Percentiles rank a stretch among this genome's conserved stretches.
phyloP scores from a whole-genome alignment of 1,140 invertebrate genomes.

The Drosophila teissieri region DNA sequence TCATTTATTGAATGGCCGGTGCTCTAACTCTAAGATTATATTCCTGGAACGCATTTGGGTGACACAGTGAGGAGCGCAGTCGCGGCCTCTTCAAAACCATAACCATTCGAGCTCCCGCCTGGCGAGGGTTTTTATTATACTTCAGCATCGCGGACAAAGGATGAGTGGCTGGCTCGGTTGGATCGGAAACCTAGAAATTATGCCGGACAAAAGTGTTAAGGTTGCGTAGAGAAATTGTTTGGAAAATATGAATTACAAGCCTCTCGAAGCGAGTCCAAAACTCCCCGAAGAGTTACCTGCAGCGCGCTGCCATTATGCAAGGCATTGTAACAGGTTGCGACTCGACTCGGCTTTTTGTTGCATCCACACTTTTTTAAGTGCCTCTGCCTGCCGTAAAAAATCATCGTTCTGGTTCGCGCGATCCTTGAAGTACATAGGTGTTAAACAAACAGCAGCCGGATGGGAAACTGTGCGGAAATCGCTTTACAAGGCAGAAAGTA shows the following conservation, averaged over 20 bases:
- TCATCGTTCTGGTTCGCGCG: constrained; percentile 32
- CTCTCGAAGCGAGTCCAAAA: constrained; percentile 16
- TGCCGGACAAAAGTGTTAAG: constrained; percentile 64
- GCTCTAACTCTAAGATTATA: constrained; percentile 19
- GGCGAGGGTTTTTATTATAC: constrained; percentile 38
- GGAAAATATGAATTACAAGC: constrained; percentile 63
- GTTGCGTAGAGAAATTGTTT: constrained; percentile 66
- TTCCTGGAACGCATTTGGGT: constrained; percentile 55
- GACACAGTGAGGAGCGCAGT: constrained; percentile 30
- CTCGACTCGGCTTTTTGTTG: neutral
- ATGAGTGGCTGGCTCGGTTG: constrained; percentile 18
- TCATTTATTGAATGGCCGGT: constrained; percentile 50
- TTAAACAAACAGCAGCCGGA: constrained; percentile 58
- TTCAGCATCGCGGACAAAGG: constrained; percentile 16
- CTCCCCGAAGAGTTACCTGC: constrained; percentile 59
- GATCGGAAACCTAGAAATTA: constrained; percentile 46
- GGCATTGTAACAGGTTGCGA: constrained; percentile 45
- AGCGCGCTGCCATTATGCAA: constrained; percentile 42
- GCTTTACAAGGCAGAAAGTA: constrained; percentile 1
- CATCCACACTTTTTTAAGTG: constrained; percentile 30
- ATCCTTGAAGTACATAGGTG: constrained; percentile 39
- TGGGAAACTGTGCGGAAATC: constrained; percentile 50
- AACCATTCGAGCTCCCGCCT: constrained; percentile 50
- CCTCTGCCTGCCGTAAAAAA: constrained; percentile 45
- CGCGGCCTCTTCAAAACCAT: constrained; percentile 58